A percentile compares a stretch with the other conserved stretches of the same genome.
phyloP scores from a whole-genome alignment of 2,797 vertebrate species.

The Hippoglossus hippoglossus region DNA sequence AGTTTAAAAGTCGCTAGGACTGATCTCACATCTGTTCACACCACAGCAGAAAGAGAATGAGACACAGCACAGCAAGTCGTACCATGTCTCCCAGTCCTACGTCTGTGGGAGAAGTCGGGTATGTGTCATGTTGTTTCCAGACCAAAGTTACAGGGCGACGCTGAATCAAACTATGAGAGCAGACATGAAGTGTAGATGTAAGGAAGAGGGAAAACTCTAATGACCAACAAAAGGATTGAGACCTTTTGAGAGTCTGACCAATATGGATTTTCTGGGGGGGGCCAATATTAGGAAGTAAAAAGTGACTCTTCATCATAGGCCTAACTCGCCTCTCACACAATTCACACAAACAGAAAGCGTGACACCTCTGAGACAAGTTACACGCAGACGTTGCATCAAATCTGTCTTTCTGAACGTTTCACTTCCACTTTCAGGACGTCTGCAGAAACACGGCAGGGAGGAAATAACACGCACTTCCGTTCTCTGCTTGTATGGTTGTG shows the following conservation, averaged over 20 bases:
- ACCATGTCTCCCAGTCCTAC: conserved; percentile 42
- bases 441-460: conserved; percentile 23
- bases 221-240: no score
- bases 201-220: not conserved
- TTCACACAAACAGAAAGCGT: not conserved
- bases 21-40: conserved; percentile 29
- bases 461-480: conserved; percentile 26
- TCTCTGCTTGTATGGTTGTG: not conserved
- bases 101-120: conserved; percentile 7
- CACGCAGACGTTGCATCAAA: conserved; percentile 34
- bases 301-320: not conserved
- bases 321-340: not conserved
- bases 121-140: conserved; percentile 29
- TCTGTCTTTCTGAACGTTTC: conserved; percentile 55
- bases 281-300: not conserved
- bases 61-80: conserved; percentile 50
- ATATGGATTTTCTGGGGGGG: no score
- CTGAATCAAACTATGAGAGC: not conserved
- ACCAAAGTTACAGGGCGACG: not conserved
- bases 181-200: not conserved
- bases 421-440: conserved; percentile 73
- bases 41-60: conserved; percentile 20
- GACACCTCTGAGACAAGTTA: conserved; percentile 22
- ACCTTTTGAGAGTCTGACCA: no score
- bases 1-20: not conserved